Base-by-base conservation (phyloP, 2,113 vertebrate species). In the Mormoops blainvillei region DNA sequence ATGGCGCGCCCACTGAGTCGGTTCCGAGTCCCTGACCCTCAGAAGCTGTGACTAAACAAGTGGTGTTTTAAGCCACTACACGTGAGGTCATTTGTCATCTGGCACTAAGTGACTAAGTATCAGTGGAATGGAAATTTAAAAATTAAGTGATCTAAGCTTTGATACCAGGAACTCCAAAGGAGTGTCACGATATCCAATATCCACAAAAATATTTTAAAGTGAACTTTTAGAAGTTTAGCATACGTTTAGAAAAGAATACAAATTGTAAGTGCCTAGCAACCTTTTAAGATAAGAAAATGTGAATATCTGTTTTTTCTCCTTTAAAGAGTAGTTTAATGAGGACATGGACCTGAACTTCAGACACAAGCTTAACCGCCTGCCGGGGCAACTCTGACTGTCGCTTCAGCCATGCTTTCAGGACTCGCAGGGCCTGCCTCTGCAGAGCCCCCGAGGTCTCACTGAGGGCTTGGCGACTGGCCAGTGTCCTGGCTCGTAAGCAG, bases 221-320 rank as follows among this genome's bases (percentile, higher is more conserved):
- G 48, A 74, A 58, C 77, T 43, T 93, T 31, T 11, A 78, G 15
- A 78, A 58, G 19, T 56, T 71, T 43, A 33, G 67, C 6, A 31
- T 45, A 78, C 1, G 38, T 33, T 71, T 24, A 81, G 19, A 15
- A 48, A 88, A 89, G 22, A 19, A 80, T 36, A 56, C 15, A 65
- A 71, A 54, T 74, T 3, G 0, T 28, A 78, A 52, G 2, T 71
- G 26, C 48, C 74, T 41, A 58, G n/a, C 19, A 78, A 28, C 36
- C 61, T 92, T 92, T 78, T 45, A 86, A 96, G 90, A 73, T 63
- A 36, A 41, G 26, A 68, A 74, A 82, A 26, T n/a, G 24, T 54
- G 73, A 71, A 15, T 54, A 50, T 56, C n/a, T 80, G 48, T 18
- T 50, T 83, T 41, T 58, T 41, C 20, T 16, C 78, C 68, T 20